A percentile compares a stretch with the other conserved stretches of the same genome.
Conservation (phyloP, 2,888 invertebrate species). For the Leuctra nigra region DNA sequence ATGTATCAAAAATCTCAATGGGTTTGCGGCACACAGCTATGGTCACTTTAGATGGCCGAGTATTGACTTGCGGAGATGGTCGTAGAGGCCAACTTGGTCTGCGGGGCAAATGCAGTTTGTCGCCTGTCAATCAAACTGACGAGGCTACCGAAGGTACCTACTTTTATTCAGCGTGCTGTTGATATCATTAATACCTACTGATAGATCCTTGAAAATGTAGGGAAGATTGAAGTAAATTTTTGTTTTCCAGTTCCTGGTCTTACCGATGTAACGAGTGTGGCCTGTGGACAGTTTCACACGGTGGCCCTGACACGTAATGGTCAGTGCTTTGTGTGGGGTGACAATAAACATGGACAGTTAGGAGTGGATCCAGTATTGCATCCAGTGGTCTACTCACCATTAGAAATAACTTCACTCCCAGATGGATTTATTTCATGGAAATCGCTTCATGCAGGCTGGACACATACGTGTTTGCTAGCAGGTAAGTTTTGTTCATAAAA, state of each 20-base stretch:
- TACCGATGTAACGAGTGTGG: constrained; percentile 52
- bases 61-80: constrained; percentile 59
- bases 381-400: constrained; percentile 41
- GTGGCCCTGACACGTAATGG: constrained; percentile 51
- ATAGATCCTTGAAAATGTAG: no score
- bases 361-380: constrained; percentile 46
- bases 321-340: constrained; percentile 69
- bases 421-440: constrained; percentile 35
- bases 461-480: constrained; percentile 56
- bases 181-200: no score
- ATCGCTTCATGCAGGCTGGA: constrained; percentile 61
- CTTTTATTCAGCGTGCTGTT: no score
- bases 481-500: constrained; percentile 31
- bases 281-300: constrained; percentile 78
- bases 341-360: constrained; percentile 76
- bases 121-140: constrained; percentile 39
- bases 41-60: constrained; percentile 52
- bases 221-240: no score
- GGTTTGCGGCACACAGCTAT: constrained; percentile 63
- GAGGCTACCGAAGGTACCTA: constrained; percentile 35
- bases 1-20: constrained; percentile 48
- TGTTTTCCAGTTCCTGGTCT: constrained; percentile 44
- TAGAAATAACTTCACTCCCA: constrained; percentile 43
- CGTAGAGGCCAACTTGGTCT: constrained; percentile 62
- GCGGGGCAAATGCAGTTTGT: constrained; percentile 37